A percentile compares a stretch with the other conserved stretches of the same genome.
phyloP scores from a whole-genome alignment of 30 jellyfish, hydroid and myxozoan genomes.

The Mastigias papua region DNA sequence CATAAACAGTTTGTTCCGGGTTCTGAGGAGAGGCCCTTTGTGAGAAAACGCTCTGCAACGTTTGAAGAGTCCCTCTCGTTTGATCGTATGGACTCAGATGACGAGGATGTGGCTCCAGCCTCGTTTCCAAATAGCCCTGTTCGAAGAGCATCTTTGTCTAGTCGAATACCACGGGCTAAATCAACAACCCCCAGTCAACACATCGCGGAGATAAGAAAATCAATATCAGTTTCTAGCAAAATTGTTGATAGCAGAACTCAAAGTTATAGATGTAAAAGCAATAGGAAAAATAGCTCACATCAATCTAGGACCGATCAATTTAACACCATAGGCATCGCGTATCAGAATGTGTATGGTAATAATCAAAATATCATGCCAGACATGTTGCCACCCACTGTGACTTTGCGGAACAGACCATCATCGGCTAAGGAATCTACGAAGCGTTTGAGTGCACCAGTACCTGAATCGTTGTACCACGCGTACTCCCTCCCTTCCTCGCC shows the following conservation, averaged over 20 bases:
- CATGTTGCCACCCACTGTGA: slow-evolving; percentile 60
- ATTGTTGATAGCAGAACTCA: slow-evolving; percentile 36
- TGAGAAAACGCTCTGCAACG: slow-evolving; percentile 52
- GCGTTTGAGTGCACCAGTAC: slow-evolving; percentile 49
- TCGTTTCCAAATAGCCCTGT: slow-evolving; percentile 76
- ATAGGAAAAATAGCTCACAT: slow-evolving; percentile 14
- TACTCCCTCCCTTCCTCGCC: slow-evolving; percentile 74
- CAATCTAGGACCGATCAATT: slow-evolving; percentile 65
- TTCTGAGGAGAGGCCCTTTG: slow-evolving; percentile 47
- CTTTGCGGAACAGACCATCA: slow-evolving; percentile 73
- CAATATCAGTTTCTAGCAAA: slow-evolving; percentile 68
- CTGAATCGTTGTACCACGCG: slow-evolving; percentile 9
- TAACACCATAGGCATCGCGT: slow-evolving; percentile 63
- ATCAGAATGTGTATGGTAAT: slow-evolving; percentile 56
- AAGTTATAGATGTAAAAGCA: slow-evolving; percentile 14
- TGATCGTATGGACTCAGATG: slow-evolving; percentile 53
- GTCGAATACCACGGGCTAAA: slow-evolving; percentile 93
- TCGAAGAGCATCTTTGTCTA: slow-evolving; percentile 65
- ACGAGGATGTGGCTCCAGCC: slow-evolving; percentile 35
- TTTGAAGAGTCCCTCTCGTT: slow-evolving; percentile 70
- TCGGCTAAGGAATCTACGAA: slow-evolving; percentile 63
- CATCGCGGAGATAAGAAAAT: slow-evolving; percentile 87
- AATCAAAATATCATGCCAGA: slow-evolving; percentile 10
- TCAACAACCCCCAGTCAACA: slow-evolving; percentile 89
- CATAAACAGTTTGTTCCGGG: slow-evolving; percentile 19